Conservation (phyloP, 2,888 invertebrate genomes). For the Cantharis rustica region DNA sequence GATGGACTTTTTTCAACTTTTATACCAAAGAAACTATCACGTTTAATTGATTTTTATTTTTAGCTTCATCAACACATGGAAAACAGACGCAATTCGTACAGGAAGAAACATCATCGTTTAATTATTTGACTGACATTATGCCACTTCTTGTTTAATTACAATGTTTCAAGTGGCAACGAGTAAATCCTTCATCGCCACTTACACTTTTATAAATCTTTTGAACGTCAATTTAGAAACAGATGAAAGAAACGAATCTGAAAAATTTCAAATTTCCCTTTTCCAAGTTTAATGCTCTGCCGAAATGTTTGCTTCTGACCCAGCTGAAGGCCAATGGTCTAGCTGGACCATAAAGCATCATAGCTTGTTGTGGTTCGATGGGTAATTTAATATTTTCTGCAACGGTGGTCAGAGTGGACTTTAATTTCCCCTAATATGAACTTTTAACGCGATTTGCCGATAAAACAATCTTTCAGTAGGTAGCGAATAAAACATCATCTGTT, state of each 20-base stretch:
- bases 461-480: neutral
- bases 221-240: too few species aligned
- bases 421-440: too few species aligned
- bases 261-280: too few species aligned
- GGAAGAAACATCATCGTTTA: slow-evolving; percentile 1
- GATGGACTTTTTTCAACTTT: neutral
- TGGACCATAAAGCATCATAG: neutral
- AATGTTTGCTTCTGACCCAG: neutral
- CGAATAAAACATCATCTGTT: neutral
- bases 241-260: too few species aligned
- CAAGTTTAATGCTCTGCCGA: neutral
- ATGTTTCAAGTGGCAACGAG: neutral
- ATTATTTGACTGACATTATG: neutral
- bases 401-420: neutral
- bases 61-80: neutral
- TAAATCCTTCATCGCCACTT: neutral
- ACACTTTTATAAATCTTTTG: neutral
- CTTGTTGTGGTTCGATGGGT: neutral
- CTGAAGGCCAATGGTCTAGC: neutral
- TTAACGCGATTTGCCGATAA: neutral
- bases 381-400: neutral
- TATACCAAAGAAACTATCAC: neutral
- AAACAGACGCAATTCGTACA: neutral
- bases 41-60: neutral
- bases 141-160: neutral